These are phyloP conservation scores for Arctopsyche grandis DNA, from an alignment of 1,140 invertebrate genomes.

Conservation along the genomic window DNA sequence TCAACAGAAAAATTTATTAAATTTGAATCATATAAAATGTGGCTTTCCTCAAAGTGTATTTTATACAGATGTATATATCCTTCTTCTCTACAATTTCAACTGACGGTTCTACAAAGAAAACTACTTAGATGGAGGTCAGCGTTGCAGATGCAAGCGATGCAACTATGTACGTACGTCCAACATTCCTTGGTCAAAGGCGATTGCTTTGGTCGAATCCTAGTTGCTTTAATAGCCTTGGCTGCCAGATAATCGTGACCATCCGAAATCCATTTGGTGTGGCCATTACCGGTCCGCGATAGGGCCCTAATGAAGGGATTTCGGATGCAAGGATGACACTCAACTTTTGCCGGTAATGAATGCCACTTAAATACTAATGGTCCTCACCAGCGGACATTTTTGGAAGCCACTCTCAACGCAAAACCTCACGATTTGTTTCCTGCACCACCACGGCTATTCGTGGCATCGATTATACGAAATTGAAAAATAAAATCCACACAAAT, in stretches of 20 bases:
- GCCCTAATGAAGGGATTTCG: constrained; percentile 20
- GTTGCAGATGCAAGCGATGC: not conserved
- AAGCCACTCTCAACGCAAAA: no score
- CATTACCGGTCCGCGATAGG: constrained; percentile 2
- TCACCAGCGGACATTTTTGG: not conserved
- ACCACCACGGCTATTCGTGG: no score
- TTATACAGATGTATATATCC: no score
- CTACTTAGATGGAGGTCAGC: not conserved
- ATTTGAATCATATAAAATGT: no score
- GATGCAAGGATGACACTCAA: not conserved
- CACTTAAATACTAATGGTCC: constrained; percentile 3
- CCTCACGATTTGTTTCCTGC: no score
- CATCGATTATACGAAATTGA: no score
- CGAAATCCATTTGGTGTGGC: constrained; percentile 14
- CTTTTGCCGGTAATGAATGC: constrained; percentile 10
- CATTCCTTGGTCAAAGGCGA: not conserved
- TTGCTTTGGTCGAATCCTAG: not conserved
- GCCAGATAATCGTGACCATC: not conserved
- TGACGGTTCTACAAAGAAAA: no score
- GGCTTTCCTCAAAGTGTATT: no score
- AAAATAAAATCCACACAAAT: no score
- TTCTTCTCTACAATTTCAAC: no score
- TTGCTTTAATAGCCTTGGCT: not conserved
- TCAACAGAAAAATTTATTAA: no score
- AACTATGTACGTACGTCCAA: not conserved